Evolutionary conservation across 2,113 vertebrate species (phyloP), one percentile per base, ranked within the genome.

Genomic region (Vombatus ursinus): DNA sequence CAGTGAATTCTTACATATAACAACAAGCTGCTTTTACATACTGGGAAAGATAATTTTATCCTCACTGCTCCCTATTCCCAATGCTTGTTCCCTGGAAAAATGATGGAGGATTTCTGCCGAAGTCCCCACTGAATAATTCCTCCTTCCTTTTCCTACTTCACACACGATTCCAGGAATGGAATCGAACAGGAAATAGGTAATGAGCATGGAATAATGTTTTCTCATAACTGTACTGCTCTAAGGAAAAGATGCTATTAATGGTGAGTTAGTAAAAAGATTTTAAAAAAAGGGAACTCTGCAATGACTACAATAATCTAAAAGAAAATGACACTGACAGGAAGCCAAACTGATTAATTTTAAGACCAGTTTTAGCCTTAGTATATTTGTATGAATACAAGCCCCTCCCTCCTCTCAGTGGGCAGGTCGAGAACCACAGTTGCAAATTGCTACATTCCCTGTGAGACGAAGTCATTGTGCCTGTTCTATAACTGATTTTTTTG

Each of bases 71-170:
- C 4, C 28, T 22, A 8, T 9, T 3, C 10, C 8, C 12, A 50
- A 10, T 16, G 61, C 1, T 8, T n/a, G 25, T 53, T 12, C 26
- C 31, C 53, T 26, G 31, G 44, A 89, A 44, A 90, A 61, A 31
- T 31, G 44, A 37, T n/a, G 2, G 28, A 28, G 25, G 14, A 52
- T 48, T 31, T 51, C 25, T 26, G 57, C 16, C 26, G 37, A 94
- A 49, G 51, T 52, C 9, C 53, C 6, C 89, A 50, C 54, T 84
- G n/a, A 90, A 92, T 54, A 93, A 90, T 94, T 93, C 89, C 95
- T 92, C 89, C 94, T 97, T 91, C 31, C 52, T 84, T 77, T 57
- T 14, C 48, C 8, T 22, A 28, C 1, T 0, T 44, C 28, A 61
- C 77, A 61, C 77, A 91, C 77, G 31, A 50, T 37, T 84, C 12